Evolutionary conservation across 2,888 invertebrate species (phyloP), one percentile per base, ranked within the genome.

Genomic region (Uropetala carovei): DNA sequence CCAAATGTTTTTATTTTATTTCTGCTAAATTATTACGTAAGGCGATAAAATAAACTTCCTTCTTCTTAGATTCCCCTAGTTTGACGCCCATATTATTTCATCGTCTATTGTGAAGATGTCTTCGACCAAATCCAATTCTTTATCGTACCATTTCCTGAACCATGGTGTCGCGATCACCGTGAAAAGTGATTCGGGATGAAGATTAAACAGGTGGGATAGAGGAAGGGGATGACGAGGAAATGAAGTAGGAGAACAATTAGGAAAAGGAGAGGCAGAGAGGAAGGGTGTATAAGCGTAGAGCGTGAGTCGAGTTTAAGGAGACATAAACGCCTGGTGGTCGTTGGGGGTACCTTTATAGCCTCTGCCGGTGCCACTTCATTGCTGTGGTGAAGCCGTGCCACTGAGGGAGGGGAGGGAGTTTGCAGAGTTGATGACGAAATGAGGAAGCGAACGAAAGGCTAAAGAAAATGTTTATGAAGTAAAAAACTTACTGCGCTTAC

Each of bases 291-390:
- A 64, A 64, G 64, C 10, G 18, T n/a, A 18, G 89, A 89, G 43
- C 30, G 27, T 43, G 89, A 89, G 43, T 9, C 18, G 68, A 60
- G 89, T 60, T 89, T 89, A 64, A 89, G 56, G 89, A 89, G 89
- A 30, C 64, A 89, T 64, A 64, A 89, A 89, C 89, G 89, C 60
- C 43, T 64, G 68, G 64, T 89, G 89, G 64, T 16, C 89, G 60
- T 68, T 86, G 59, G 43, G 59, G 86, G 86, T 58, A n/a, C 60
- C 64, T 89, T 89, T 89, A 89, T 64, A n/a, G 56, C 64, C 89
- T 9, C n/a, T 43, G 89, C 60, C 86, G 86, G 30, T 64, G 86
- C 89, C 64, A 56, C 64, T 89, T 89, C 89, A 68, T 30, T 43
- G 89, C 43, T 43, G 89, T 43, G 64, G 59, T 58, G 83, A 83